A percentile compares a stretch with the other conserved stretches of the same genome.
Conservation (phyloP, 2,888 invertebrate species). For the Drosophila siamana region DNA sequence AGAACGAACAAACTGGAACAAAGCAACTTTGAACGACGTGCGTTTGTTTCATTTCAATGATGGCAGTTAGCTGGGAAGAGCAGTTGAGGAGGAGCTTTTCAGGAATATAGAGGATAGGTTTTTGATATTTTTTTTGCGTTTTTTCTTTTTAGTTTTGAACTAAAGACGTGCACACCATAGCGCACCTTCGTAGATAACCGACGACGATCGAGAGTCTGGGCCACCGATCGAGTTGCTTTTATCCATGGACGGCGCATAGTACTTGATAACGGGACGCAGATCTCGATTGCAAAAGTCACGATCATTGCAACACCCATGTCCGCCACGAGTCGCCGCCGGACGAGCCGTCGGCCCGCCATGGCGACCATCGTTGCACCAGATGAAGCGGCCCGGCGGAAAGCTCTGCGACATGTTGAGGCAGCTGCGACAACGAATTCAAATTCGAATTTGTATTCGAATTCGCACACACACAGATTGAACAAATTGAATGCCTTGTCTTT, state of each 20-base stretch:
- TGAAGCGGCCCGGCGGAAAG: constrained; percentile 84
- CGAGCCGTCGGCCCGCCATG: constrained; percentile 84
- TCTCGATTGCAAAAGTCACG: constrained; percentile 85
- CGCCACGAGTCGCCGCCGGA: constrained; percentile 82
- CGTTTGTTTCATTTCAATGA: constrained; percentile 22
- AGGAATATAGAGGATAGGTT: constrained; percentile 8
- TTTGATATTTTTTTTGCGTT: not conserved
- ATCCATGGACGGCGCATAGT: constrained; percentile 62
- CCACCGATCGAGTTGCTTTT: constrained; percentile 22
- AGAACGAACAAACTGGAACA: constrained; percentile 58
- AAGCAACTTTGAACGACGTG: constrained; percentile 64
- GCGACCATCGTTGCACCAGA: constrained; percentile 85
- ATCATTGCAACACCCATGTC: constrained; percentile 84
- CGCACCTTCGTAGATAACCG: constrained; percentile 77
- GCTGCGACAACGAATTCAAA: constrained; percentile 61
- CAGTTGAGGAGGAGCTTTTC: constrained; percentile 18
- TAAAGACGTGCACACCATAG: constrained; percentile 65
- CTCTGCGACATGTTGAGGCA: constrained; percentile 84
- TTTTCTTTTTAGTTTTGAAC: not conserved
- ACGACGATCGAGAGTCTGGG: constrained; percentile 19
- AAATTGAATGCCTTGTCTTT: constrained; percentile 7
- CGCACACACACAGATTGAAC: constrained; percentile 34
- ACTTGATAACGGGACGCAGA: constrained; percentile 85
- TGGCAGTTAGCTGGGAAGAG: constrained; percentile 18
- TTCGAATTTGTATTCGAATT: constrained; percentile 8